These are phyloP conservation scores for Drosophila acutilabella DNA, from an alignment of 2,888 invertebrate species.

Conservation along the genomic window DNA sequence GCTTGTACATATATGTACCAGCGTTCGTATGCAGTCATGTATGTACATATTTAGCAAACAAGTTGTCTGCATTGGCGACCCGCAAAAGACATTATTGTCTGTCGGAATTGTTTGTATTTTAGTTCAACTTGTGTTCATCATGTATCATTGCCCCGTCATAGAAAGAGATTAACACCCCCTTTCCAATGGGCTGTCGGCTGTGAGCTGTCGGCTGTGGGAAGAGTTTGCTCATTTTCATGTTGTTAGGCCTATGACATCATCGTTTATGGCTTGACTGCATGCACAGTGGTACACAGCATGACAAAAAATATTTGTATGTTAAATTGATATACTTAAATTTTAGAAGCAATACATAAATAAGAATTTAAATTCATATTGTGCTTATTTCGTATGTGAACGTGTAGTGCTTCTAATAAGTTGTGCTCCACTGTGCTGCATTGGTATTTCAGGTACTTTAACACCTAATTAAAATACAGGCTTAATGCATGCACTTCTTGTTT, in stretches of 20 bases:
- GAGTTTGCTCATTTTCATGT: conserved; percentile 11
- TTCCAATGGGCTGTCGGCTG: neutral
- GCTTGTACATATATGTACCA: conserved; percentile 8
- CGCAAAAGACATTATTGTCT: conserved; percentile 30
- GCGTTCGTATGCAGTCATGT: conserved; percentile 10
- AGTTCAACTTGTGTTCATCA: conserved; percentile 11
- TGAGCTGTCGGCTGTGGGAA: neutral
- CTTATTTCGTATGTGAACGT: neutral
- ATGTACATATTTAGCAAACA: conserved; percentile 23
- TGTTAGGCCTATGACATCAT: conserved; percentile 14
- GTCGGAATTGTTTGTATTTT: conserved; percentile 16
- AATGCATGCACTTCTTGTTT: conserved; percentile 6
- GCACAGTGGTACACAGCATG: neutral
- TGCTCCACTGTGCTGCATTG: neutral
- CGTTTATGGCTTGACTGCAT: conserved; percentile 15
- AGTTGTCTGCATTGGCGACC: conserved; percentile 36
- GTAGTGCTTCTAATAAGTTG: neutral
- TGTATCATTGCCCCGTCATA: conserved; percentile 17
- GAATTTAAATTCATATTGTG: no score
- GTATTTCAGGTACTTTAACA: conserved; percentile 4
- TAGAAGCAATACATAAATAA: no score
- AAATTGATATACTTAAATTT: no score
- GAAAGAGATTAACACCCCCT: conserved; percentile 28
- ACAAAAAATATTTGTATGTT: neutral
- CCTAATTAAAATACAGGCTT: neutral